These are phyloP conservation scores for Hermetia illucens DNA, from an alignment of 1,140 invertebrate species.

Conservation along the genomic window DNA sequence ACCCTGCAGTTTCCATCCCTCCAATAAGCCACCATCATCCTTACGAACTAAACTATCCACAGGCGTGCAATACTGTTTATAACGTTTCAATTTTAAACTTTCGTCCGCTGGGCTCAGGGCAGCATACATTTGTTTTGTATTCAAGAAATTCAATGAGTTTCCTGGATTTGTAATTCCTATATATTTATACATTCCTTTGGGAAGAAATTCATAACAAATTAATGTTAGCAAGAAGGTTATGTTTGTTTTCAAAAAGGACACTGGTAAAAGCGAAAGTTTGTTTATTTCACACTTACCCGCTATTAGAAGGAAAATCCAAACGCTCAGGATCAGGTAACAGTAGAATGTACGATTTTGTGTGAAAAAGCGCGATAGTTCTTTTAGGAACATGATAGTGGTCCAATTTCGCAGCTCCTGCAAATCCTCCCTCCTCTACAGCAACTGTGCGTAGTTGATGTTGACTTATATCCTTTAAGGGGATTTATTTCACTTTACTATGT, in stretches of 20 bases:
- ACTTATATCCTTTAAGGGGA: no score
- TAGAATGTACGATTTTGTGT: constrained; percentile 60
- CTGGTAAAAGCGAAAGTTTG: background rate
- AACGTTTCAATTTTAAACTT: constrained; percentile 6
- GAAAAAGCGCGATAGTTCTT: constrained; percentile 48
- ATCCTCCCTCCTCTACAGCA: background rate
- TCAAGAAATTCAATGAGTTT: constrained; percentile 15
- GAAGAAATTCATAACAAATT: constrained; percentile 4
- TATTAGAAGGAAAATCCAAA: constrained; percentile 64
- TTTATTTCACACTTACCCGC: constrained; percentile 38
- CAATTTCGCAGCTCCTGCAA: background rate
- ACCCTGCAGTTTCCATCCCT: constrained; percentile 55
- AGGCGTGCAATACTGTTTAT: constrained; percentile 42
- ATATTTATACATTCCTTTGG: constrained; percentile 60
- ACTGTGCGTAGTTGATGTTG: no score
- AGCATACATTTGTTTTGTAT: constrained; percentile 14
- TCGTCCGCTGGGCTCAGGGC: constrained; percentile 16
- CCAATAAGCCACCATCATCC: constrained; percentile 47
- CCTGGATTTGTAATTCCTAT: constrained; percentile 31
- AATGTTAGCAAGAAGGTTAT: background rate
- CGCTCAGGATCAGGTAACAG: constrained; percentile 58
- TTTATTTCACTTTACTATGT: no score
- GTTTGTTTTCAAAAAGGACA: background rate
- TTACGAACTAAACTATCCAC: constrained; percentile 45
- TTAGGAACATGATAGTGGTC: constrained; percentile 24